Percentiles rank a stretch among this genome's conserved stretches.
Evolutionary conservation across 2,113 vertebrate genomes (phyloP).

Genomic region (Protobothrops flavoviridis): DNA sequence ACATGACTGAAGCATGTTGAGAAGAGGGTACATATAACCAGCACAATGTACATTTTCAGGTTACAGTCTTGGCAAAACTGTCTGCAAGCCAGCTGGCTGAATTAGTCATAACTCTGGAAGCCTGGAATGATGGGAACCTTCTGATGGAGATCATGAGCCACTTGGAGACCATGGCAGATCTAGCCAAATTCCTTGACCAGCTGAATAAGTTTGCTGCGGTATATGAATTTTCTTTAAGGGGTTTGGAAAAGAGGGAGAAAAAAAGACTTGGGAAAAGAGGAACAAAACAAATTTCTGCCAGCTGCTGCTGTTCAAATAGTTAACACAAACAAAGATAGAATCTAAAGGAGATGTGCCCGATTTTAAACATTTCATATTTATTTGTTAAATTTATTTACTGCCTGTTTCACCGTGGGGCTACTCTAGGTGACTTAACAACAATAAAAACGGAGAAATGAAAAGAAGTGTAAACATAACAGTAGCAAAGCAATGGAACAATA

Average conservation of each 20-base stretch:
- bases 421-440: no score
- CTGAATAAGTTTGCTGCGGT: slow-evolving; percentile 34
- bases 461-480: no score
- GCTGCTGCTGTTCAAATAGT: background rate
- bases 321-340: background rate
- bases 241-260: background rate
- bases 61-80: slow-evolving; percentile 1
- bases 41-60: slow-evolving; percentile 12
- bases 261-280: no score
- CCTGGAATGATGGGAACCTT: background rate
- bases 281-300: background rate
- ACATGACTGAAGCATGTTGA: background rate
- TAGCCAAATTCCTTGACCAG: slow-evolving; percentile 28
- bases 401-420: no score
- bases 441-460: no score
- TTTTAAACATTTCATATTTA: background rate
- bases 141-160: background rate
- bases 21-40: background rate
- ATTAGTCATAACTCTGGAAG: background rate
- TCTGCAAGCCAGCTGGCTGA: slow-evolving; percentile 36
- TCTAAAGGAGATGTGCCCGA: background rate
- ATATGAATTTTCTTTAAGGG: background rate
- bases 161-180: background rate
- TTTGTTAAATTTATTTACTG: no score
- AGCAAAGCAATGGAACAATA: no score